Evolutionary conservation across 2,888 invertebrate species (phyloP).

Genomic region (Gandaritis pyraliata): DNA sequence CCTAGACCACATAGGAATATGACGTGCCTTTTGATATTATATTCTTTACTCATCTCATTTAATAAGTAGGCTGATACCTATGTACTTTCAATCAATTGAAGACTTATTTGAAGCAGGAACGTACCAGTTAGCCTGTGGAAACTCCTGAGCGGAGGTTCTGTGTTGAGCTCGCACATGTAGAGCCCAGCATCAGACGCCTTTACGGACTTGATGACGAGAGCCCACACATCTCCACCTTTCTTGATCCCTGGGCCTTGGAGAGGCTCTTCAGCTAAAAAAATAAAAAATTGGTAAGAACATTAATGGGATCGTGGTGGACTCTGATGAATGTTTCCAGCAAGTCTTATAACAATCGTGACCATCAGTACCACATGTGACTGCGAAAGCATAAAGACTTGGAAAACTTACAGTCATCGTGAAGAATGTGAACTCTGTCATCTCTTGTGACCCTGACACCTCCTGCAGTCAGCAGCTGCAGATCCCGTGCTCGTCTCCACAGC

Average conservation of each 20-base stretch:
- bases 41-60: no score
- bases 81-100: neutral
- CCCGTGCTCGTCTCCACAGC: conserved; percentile 89
- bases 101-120: conserved; percentile 11
- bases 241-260: conserved; percentile 75
- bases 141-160: conserved; percentile 90
- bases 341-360: no score
- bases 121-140: conserved; percentile 91
- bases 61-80: no score
- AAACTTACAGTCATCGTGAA: conserved; percentile 90
- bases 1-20: no score
- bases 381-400: neutral
- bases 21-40: no score
- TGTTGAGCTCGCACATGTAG: conserved; percentile 93
- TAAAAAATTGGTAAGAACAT: no score
- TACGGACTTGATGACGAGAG: conserved; percentile 89
- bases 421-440: conserved; percentile 88
- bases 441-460: conserved; percentile 90
- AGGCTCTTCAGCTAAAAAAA: conserved; percentile 68
- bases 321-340: no score
- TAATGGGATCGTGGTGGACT: no score
- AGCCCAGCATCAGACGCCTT: conserved; percentile 89
- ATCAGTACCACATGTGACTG: no score
- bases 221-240: conserved; percentile 93
- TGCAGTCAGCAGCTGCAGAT: conserved; percentile 89